Conservation (phyloP, 2,113 vertebrate genomes). For the Sakesphorus luctuosus region DNA sequence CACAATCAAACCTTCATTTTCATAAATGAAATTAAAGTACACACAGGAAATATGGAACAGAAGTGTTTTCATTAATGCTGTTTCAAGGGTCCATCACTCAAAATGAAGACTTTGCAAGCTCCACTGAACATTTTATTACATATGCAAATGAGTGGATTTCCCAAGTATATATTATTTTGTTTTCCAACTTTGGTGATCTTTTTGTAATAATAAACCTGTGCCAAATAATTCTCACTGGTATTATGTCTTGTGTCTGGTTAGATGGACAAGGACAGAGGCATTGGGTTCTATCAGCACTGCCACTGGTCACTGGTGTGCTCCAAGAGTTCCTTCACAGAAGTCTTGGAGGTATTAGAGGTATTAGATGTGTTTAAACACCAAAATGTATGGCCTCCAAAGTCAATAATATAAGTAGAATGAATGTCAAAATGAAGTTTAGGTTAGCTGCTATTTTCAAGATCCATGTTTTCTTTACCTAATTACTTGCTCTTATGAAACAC, state of each 20-base stretch:
- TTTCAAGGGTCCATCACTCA: constrained; percentile 13
- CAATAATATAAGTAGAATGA: neutral
- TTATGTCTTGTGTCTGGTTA: neutral
- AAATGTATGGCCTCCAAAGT: neutral
- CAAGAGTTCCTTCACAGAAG: neutral
- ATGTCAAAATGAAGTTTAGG: neutral
- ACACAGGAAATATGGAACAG: constrained; percentile 23
- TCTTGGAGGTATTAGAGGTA: neutral
- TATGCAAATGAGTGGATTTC: neutral
- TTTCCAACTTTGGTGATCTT: neutral
- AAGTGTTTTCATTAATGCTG: constrained; percentile 25
- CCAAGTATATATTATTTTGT: neutral
- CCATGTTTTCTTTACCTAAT: neutral
- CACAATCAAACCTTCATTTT: constrained; percentile 66
- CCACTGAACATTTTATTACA: neutral
- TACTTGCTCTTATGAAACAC: neutral
- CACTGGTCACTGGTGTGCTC: neutral
- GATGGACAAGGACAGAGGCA: neutral
- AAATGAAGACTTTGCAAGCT: neutral
- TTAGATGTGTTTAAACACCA: neutral
- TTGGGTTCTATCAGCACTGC: neutral
- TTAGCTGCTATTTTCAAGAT: neutral
- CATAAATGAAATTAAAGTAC: constrained; percentile 48
- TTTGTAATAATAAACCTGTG: neutral
- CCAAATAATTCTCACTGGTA: neutral